Base-by-base conservation (phyloP, 2,888 invertebrate genomes). In the Synergus laeviventris region DNA sequence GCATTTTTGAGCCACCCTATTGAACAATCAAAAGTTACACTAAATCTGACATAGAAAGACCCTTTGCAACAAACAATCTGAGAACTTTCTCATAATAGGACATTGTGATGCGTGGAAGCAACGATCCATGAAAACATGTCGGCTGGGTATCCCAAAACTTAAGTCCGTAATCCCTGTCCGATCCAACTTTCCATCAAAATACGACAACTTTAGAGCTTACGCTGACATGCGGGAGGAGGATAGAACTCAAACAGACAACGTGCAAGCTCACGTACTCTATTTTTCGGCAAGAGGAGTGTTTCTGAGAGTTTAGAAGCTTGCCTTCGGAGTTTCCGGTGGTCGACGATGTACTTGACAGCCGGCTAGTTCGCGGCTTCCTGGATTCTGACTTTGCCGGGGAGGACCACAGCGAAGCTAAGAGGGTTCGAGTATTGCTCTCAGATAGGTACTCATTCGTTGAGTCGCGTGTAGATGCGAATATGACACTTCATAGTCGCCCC, bases 251-350 rank as follows among this genome's bases (percentile, higher is more conserved):
- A 70, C 45, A 49, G 70, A 49, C 49, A 70, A 70, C 18, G 45
- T 36, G n/a, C 36, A 36, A 4, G 70, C 31, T 49, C n/a, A 54
- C 18, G 45, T 49, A 70, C 36, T 54, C 5, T 70, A 70, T 70
- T 70, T 70, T 70, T 70, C 70, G 31, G n/a, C 36, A 21, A 70
- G n/a, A 24, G 49, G 18, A 24, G 36, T 70, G 70, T 70, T 70
- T 70, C 70, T 70, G 70, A 70, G 49, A 54, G 70, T 49, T 70
- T 70, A 49, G 49, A 70, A 70, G 49, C 70, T 70, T n/a, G 31
- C 70, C 70, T 49, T 70, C 45, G 31, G 70, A 70, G 70, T 70
- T 70, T 70, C 70, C 70, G 4, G 70, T 70, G 45, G 70, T 70
- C 70, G n/a, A 18, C 49, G 31, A 70, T 70, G 70, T 49, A 49